phyloP scores from a whole-genome alignment of 2,797 vertebrate genomes.

The Xerus rutilus region DNA sequence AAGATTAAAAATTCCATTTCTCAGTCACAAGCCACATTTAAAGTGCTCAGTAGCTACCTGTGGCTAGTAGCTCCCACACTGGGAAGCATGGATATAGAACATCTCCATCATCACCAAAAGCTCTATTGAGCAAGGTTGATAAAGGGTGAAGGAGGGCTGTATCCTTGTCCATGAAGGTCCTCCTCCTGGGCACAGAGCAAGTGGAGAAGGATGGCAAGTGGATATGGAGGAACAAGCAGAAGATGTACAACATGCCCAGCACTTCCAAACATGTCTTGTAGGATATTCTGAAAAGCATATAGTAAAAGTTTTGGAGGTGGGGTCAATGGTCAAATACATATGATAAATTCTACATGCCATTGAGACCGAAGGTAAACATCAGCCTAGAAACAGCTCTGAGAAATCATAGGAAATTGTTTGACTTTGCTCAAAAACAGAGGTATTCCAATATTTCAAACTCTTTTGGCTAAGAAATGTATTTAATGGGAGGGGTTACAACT shows the following conservation, averaged over 20 bases:
- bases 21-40: neutral
- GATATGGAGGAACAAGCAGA: neutral
- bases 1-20: neutral
- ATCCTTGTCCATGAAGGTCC: neutral
- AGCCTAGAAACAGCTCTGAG: neutral
- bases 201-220: neutral
- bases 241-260: neutral
- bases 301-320: neutral
- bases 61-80: neutral
- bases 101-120: neutral
- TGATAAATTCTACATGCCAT: neutral
- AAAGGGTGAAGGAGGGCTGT: neutral
- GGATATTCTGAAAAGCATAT: neutral
- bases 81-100: neutral
- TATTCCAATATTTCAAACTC: neutral
- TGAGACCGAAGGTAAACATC: neutral
- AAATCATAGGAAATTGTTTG: slow-evolving; percentile 8
- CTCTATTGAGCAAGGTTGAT: neutral
- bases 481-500: neutral
- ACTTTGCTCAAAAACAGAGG: neutral
- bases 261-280: neutral
- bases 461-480: neutral
- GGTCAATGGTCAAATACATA: neutral
- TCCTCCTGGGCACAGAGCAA: neutral
- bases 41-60: neutral